Evolutionary conservation across 2,888 invertebrate genomes (phyloP).

Genomic region (Latheticus oryzae): DNA sequence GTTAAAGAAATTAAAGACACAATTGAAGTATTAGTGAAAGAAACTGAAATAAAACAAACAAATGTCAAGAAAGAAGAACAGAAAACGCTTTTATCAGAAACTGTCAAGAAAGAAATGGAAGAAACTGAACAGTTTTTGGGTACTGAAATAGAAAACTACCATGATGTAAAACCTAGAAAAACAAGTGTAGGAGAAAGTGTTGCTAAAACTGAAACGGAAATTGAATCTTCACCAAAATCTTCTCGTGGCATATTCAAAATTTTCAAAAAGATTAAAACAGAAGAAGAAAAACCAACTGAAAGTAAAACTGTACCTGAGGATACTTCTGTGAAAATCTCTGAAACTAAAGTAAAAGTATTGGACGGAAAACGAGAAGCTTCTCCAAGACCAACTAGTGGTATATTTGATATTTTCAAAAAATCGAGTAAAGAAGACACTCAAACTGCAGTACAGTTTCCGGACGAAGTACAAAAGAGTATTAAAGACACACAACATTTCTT

Average conservation of each 20-base stretch:
- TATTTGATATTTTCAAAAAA: slow-evolving; percentile 41
- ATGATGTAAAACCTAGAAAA: slow-evolving; percentile 17
- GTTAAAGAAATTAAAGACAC: no score
- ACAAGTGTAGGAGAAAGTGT: background rate
- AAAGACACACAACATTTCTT: slow-evolving; percentile 44
- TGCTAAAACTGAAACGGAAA: slow-evolving; percentile 1
- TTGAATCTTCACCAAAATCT: slow-evolving; percentile 36
- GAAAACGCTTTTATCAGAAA: slow-evolving; percentile 4
- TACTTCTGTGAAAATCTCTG: no score
- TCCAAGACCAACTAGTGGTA: background rate
- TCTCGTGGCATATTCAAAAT: slow-evolving; percentile 41
- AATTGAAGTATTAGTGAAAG: background rate
- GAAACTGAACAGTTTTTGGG: slow-evolving; percentile 5
- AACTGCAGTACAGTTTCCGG: background rate
- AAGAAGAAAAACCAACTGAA: slow-evolving; percentile 36
- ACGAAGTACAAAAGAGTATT: slow-evolving; percentile 30
- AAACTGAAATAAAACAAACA: slow-evolving; percentile 1
- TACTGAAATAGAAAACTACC: slow-evolving; percentile 8
- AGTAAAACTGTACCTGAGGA: slow-evolving; percentile 11
- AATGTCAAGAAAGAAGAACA: slow-evolving; percentile 2
- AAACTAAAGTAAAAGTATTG: no score
- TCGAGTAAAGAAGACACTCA: slow-evolving; percentile 39
- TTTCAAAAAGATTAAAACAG: slow-evolving; percentile 45
- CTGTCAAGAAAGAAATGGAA: slow-evolving; percentile 5
- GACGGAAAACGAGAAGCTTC: no score